Conservation (phyloP, 2,113 vertebrate genomes). For the Gavia stellata region DNA sequence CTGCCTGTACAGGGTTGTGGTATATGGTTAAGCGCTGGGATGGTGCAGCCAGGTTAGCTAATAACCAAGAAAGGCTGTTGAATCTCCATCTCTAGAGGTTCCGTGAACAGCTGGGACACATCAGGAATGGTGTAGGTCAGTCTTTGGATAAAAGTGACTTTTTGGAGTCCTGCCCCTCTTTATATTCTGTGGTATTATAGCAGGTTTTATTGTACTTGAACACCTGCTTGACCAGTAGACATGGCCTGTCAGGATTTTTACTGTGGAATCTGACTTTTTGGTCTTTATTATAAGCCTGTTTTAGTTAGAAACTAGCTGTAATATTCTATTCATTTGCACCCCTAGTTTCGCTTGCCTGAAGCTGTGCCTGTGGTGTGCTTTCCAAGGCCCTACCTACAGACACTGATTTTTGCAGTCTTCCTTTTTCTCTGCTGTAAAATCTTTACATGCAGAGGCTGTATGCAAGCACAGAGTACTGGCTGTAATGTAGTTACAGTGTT, state of each 20-base stretch:
- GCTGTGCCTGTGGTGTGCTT: neutral
- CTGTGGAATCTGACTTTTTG: neutral
- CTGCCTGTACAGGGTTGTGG: fast-evolving
- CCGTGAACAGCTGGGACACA: neutral
- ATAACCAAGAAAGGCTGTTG: neutral
- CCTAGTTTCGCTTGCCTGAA: neutral
- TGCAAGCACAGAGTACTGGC: neutral
- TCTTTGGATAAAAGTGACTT: neutral
- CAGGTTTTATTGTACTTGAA: neutral
- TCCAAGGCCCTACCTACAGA: neutral
- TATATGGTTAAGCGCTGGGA: neutral
- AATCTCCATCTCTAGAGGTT: neutral
- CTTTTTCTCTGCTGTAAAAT: neutral
- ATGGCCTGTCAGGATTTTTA: neutral
- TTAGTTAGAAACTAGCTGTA: neutral
- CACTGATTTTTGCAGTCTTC: neutral
- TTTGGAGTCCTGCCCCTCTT: neutral
- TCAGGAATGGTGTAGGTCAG: neutral
- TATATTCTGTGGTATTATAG: neutral
- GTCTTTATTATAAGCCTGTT: neutral
- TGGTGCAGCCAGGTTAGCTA: neutral
- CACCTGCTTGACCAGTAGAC: neutral
- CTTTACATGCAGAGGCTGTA: neutral
- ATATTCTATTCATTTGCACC: neutral
- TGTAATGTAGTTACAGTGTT: neutral